These are phyloP conservation scores for Drosophila greeni DNA, from an alignment of 2,888 invertebrate species.

Conservation along the genomic window DNA sequence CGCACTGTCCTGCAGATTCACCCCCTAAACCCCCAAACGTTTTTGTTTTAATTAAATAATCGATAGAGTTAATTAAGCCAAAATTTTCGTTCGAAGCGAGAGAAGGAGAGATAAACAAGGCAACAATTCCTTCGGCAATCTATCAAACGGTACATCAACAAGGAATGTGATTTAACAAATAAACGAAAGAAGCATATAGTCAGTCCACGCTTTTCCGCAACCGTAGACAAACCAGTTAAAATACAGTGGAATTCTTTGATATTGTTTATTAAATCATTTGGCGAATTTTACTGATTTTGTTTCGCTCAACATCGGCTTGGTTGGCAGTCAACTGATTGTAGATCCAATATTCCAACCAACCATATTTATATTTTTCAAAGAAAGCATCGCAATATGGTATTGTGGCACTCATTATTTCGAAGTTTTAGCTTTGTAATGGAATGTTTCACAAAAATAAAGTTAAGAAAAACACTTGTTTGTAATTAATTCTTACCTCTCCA, in stretches of 20 bases:
- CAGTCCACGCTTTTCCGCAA: slow-evolving; percentile 27
- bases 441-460: slow-evolving; percentile 25
- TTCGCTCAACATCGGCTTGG: background rate
- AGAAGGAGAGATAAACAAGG: slow-evolving; percentile 21
- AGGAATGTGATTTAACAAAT: slow-evolving; percentile 64
- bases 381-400: slow-evolving; percentile 14
- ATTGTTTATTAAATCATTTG: slow-evolving; percentile 8
- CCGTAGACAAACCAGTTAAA: slow-evolving; percentile 10
- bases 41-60: slow-evolving; percentile 47
- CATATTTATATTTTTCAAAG: slow-evolving; percentile 3
- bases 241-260: slow-evolving; percentile 2
- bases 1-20: slow-evolving; percentile 38
- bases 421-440: slow-evolving; percentile 33
- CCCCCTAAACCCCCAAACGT: slow-evolving; percentile 27
- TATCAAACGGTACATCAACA: slow-evolving; percentile 44
- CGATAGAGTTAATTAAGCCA: slow-evolving; percentile 35
- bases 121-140: slow-evolving; percentile 41
- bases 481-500: background rate
- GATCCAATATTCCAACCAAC: slow-evolving; percentile 14
- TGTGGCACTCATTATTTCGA: slow-evolving; percentile 24
- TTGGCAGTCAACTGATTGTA: slow-evolving; percentile 1
- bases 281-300: background rate
- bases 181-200: slow-evolving; percentile 48
- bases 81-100: slow-evolving; percentile 42
- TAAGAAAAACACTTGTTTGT: slow-evolving; percentile 6